Conservation (phyloP, 2,113 vertebrate species). For the Struthio camelus region DNA sequence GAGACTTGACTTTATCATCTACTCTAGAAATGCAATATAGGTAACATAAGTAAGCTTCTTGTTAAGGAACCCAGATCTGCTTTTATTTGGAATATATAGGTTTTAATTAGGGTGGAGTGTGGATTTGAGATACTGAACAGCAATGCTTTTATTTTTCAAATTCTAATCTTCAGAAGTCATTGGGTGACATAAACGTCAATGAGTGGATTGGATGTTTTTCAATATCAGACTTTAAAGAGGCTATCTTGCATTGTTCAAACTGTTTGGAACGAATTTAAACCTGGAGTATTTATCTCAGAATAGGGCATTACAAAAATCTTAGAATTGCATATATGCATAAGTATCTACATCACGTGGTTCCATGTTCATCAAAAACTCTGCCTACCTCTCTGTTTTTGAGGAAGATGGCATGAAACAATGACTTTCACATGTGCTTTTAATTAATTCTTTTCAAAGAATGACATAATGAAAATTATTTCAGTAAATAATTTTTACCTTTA, state of each 20-base stretch:
- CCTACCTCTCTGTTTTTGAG: not conserved
- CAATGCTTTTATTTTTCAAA: not conserved
- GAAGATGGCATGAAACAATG: not conserved
- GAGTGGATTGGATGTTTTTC: not conserved
- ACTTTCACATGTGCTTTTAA: not conserved
- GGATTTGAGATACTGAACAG: not conserved
- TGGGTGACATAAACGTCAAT: not conserved
- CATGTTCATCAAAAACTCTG: not conserved
- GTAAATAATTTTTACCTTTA: not conserved
- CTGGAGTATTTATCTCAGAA: not conserved
- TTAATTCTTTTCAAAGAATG: not conserved
- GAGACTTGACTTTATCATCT: not conserved
- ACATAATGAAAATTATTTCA: not conserved
- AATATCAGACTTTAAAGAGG: not conserved
- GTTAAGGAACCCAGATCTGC: not conserved
- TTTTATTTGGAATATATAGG: slow-evolving; percentile 29
- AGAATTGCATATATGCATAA: not conserved
- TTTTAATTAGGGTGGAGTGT: slow-evolving; percentile 25
- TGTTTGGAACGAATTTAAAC: not conserved
- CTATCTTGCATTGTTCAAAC: not conserved
- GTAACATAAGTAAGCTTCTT: slow-evolving; percentile 29
- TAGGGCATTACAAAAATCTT: not conserved
- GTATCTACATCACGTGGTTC: not conserved
- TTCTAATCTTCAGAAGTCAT: not conserved
- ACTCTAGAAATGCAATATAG: slow-evolving; percentile 16